These are phyloP conservation scores for Danio albolineatus DNA, from an alignment of 2,797 vertebrate species.

Conservation along the genomic window DNA sequence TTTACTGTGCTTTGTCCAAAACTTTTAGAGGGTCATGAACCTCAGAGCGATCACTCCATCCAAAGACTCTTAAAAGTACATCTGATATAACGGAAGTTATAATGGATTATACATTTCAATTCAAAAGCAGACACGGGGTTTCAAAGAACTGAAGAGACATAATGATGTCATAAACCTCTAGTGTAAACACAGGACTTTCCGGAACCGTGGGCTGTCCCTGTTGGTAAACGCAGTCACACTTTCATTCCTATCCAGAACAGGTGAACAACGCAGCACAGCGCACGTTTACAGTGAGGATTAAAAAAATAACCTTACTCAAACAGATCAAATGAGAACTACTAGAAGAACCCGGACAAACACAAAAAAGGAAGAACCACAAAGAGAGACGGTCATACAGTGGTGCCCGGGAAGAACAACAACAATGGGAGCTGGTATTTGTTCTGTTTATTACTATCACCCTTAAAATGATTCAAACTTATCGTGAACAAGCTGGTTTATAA, in stretches of 20 bases:
- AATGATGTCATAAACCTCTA: too few relatives aligned
- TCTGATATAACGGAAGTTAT: not conserved
- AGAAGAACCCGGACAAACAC: not conserved
- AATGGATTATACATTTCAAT: not conserved
- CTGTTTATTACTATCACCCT: not conserved
- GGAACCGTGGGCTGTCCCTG: not conserved
- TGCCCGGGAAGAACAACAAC: not conserved
- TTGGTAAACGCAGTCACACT: not conserved
- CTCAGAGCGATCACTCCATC: not conserved
- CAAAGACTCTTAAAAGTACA: not conserved
- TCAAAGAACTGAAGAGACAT: not conserved
- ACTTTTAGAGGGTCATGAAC: not conserved
- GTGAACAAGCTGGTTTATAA: not conserved
- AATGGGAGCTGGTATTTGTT: constrained; percentile 37
- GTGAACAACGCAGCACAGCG: not conserved
- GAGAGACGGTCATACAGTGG: not conserved
- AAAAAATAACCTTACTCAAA: not conserved
- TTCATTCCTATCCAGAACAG: constrained; percentile 6
- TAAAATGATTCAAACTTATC: not conserved
- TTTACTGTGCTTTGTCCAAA: not conserved
- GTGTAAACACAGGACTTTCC: constrained; percentile 14
- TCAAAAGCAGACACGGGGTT: not conserved
- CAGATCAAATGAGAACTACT: not conserved
- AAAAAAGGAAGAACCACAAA: not conserved
- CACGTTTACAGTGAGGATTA: not conserved